Percentiles rank a stretch among this genome's conserved stretches.
Conservation (phyloP, 1,140 invertebrate species). For the Atta cephalotes region DNA sequence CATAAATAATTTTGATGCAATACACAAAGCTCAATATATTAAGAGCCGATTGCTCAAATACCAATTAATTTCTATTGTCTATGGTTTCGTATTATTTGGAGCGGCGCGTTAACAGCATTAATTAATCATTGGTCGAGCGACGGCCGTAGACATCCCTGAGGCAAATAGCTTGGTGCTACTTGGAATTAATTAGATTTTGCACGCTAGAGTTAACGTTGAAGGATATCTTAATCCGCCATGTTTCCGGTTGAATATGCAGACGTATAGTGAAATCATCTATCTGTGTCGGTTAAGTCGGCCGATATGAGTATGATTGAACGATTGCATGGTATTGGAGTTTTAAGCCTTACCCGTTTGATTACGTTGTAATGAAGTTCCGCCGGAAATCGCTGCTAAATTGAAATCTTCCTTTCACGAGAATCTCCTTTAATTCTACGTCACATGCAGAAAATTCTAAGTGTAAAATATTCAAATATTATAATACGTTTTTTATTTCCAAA, state of each 20-base stretch:
- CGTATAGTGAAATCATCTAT: slow-evolving; percentile 42
- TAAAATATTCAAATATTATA: background rate
- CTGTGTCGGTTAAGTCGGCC: slow-evolving; percentile 19
- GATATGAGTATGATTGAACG: slow-evolving; percentile 52
- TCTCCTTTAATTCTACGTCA: background rate
- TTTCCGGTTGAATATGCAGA: slow-evolving; percentile 26
- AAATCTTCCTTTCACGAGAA: background rate
- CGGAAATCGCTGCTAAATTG: background rate
- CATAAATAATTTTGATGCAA: slow-evolving; percentile 4
- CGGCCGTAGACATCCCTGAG: slow-evolving; percentile 43
- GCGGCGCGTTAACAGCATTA: slow-evolving; percentile 53
- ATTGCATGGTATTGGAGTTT: slow-evolving; percentile 27
- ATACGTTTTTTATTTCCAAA: background rate
- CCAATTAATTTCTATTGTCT: slow-evolving; percentile 66
- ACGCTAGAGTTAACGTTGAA: slow-evolving; percentile 47
- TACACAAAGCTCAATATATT: background rate
- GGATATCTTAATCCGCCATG: slow-evolving; percentile 49
- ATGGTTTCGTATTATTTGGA: slow-evolving; percentile 31
- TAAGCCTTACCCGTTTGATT: slow-evolving; percentile 29
- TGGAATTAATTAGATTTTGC: slow-evolving; percentile 60
- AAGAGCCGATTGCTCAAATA: slow-evolving; percentile 46
- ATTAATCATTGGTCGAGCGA: slow-evolving; percentile 65
- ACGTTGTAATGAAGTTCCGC: slow-evolving; percentile 14
- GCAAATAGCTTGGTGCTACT: slow-evolving; percentile 54
- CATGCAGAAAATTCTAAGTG: background rate